Base-by-base conservation (phyloP, 2,113 vertebrate genomes). In the Neogale vison region DNA sequence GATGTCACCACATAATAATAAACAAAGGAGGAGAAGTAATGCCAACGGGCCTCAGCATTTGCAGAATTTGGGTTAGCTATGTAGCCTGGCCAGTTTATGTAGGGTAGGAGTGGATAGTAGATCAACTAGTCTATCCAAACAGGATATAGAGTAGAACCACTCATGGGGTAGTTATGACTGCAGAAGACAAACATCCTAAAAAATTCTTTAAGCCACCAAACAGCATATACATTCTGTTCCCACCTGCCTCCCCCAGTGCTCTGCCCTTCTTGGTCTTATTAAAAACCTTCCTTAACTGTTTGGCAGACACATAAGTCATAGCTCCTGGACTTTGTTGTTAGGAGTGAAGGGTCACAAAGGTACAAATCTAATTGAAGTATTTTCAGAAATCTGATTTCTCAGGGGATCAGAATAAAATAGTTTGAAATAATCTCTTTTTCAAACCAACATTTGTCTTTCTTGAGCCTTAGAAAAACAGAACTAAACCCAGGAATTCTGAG, bases 1-100 rank as follows among this genome's bases (percentile, higher is more conserved):
- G 94, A 95, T 92, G 94, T 98, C 97, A 98, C 97, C 97, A 97
- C 84, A 55, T 95, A 87, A 74, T 93, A 93, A 97, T 96, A 96
- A 97, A 96, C 87, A 97, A 96, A 79, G 87, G 10, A 0, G 39
- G 39, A 67, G 82, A 69, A 74, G 91, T 34, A 88, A 67, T 96
- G 92, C 63, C 96, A 93, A 65, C 63, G 94, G 92, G 34, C 23
- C 63, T 72, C 42, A 1, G 20, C 17, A 34, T 93, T 81, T 82
- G 50, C 90, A 82, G 90, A 79, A 81, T 47, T 69, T 63, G 36
- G 76, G 88, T 96, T 93, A 79, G 79, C 80, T 39, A 18, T 23
- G 6, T 77, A 39, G 47, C 36, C 80, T 10, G 52, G 96, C 88
- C 89, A 47, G 83, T 88, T 79, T 95, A 52, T 21, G 7, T 52